phyloP scores from a whole-genome alignment of 2,113 vertebrate genomes.

The Gymnarchus niloticus region DNA sequence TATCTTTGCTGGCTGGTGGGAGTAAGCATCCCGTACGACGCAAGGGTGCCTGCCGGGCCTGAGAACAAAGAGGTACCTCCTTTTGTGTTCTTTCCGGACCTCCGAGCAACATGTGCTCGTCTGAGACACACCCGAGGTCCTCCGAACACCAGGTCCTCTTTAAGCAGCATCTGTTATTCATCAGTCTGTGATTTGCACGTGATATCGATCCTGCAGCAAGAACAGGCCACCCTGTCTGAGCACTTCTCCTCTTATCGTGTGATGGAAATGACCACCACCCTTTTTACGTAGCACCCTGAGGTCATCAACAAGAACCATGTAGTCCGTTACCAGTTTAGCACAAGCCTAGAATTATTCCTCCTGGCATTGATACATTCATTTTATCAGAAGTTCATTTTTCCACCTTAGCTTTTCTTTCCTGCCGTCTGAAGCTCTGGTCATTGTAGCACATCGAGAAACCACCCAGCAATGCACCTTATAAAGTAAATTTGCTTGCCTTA shows the following conservation, averaged over 20 bases:
- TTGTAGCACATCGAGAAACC: neutral
- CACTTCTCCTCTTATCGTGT: neutral
- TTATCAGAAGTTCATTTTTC: neutral
- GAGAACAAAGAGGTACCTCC: neutral
- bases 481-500: neutral
- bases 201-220: neutral
- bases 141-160: neutral
- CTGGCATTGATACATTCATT: neutral
- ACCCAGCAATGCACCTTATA: neutral
- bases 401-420: neutral
- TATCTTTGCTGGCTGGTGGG: neutral
- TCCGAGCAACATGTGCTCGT: neutral
- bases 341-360: neutral
- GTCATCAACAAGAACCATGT: neutral
- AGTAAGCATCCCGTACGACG: neutral
- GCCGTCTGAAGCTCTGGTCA: neutral
- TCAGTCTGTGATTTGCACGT: neutral
- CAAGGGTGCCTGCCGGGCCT: neutral
- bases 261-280: neutral
- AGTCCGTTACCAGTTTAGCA: too few relatives aligned
- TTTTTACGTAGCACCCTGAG: neutral
- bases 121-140: neutral
- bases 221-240: neutral
- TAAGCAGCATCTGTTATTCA: slow-evolving; percentile 11
- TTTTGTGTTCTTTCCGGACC: neutral